Evolutionary conservation across 1,140 invertebrate genomes (phyloP), one percentile per base, ranked within the genome.

Genomic region (Oppia nitens): DNA sequence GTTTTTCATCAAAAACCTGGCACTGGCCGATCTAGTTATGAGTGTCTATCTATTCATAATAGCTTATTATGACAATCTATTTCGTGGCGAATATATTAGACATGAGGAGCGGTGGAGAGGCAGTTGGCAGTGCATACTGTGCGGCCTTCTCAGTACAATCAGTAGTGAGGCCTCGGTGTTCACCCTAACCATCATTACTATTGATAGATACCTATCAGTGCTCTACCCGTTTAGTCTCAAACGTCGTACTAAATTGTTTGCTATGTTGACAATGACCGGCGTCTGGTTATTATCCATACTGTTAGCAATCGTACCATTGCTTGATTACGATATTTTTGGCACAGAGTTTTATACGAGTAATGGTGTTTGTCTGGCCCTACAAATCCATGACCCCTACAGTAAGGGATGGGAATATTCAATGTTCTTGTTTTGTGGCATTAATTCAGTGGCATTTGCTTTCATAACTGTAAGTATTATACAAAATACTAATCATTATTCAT

Each of bases 11-110:
- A 77, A 79, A 53, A 86, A 86, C 70, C 71, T 87, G 32, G 82
- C 84, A 81, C 75, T 81, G 26, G 81, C 84, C 17, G 85, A 88
- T 70, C 73, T 85, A 62, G 67, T 87, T 25, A 86, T 87, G 82
- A 84, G 83, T 1, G 68, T 86, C 53, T 87, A 87, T 70, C 72
- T 87, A 53, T 67, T 83, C 21, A 74, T 80, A 53, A 81, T 87
- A 63, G 83, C 78, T 11, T 68, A 78, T 40, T 74, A 81, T 65
- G 85, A 88, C 68, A 66, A 76, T 25, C 71, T 73, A 50, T 84
- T 77, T 66, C 71, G 83, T 21, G 83, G 83, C 64, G 71, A 71
- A 2, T 88, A 84, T 69, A 76, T 81, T 63, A 65, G 70, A 58
- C 71, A 79, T 56, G 79, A 83, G 1, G 72, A 73, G 25, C 65